Conservation (phyloP, 2,113 vertebrate genomes). For the Condylura cristata region DNA sequence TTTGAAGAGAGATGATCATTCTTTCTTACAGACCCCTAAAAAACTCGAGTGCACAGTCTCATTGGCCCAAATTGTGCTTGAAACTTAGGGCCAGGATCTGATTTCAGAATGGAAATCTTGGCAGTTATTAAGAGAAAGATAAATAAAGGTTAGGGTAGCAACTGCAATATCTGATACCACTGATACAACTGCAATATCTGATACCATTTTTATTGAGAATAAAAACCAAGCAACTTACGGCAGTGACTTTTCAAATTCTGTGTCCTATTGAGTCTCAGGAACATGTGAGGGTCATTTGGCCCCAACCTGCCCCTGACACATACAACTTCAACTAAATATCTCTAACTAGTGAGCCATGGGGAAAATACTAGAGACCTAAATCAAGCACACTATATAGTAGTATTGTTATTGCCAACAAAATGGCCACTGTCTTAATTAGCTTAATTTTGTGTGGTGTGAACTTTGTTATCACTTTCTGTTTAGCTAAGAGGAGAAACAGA, state of each 20-base stretch:
- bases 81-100: not conserved
- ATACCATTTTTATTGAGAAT: not conserved
- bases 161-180: not conserved
- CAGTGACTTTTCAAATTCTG: not conserved
- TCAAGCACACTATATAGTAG: not conserved
- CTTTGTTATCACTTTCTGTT: conserved; percentile 14
- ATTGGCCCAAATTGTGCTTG: not conserved
- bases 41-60: not conserved
- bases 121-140: not conserved
- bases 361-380: not conserved
- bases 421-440: not conserved
- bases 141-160: not conserved
- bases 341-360: not conserved
- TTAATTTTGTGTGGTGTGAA: not conserved
- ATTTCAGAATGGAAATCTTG: not conserved
- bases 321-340: not conserved
- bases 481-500: conserved; percentile 22
- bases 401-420: conserved; percentile 8
- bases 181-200: not conserved
- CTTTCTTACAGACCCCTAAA: not conserved
- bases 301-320: not conserved
- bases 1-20: not conserved
- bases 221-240: not conserved
- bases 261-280: not conserved
- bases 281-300: not conserved